Conservation (phyloP, 2,888 invertebrate genomes). For the Pseudococcus longispinus region DNA sequence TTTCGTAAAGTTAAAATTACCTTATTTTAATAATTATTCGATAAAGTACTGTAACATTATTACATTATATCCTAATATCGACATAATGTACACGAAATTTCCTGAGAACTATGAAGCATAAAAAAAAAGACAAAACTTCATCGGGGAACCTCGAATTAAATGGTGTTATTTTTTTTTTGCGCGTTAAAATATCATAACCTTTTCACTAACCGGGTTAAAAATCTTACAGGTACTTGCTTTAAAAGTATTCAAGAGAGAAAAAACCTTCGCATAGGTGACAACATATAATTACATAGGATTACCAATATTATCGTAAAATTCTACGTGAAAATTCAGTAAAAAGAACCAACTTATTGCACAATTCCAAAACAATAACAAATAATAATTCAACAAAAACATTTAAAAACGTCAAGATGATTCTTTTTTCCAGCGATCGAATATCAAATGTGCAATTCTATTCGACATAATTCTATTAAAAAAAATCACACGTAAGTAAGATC, state of each 20-base stretch:
- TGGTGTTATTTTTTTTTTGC: constrained; percentile 29
- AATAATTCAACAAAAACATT: constrained; percentile 27
- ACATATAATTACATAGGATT: background rate
- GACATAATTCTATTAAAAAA: background rate
- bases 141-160: background rate
- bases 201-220: constrained; percentile 29
- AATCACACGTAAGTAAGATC: background rate
- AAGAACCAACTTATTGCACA: constrained; percentile 43
- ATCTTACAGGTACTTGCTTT: background rate
- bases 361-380: constrained; percentile 40
- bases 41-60: constrained; percentile 16
- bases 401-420: background rate
- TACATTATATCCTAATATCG: constrained; percentile 29
- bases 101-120: constrained; percentile 38
- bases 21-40: background rate
- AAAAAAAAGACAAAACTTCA: background rate
- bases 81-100: constrained; percentile 33
- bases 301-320: background rate
- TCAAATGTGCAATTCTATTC: constrained; percentile 6
- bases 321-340: constrained; percentile 27
- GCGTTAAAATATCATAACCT: constrained; percentile 9
- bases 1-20: background rate
- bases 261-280: background rate
- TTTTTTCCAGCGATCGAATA: background rate
- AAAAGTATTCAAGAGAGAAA: background rate